Evolutionary conservation across 2,797 vertebrate species (phyloP).

Genomic region (Rhinogobio ventralis): DNA sequence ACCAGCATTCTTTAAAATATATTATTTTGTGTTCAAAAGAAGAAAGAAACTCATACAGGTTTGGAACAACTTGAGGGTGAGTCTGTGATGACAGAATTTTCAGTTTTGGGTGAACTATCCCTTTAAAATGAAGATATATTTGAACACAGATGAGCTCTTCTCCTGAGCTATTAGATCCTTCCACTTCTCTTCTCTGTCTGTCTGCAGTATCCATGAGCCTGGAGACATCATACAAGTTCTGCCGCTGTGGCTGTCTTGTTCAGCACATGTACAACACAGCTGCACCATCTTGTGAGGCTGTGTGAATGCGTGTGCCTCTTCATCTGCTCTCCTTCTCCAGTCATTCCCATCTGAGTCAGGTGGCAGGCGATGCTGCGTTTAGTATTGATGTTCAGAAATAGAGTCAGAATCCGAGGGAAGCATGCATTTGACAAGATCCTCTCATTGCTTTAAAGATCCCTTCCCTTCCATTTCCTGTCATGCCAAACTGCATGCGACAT

Average conservation of each 20-base stretch:
- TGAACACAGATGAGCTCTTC: constrained; percentile 1
- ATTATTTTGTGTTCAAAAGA: neutral
- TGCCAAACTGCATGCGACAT: constrained; percentile 50
- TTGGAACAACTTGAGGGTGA: neutral
- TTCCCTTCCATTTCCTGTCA: constrained; percentile 35
- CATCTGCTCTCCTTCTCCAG: constrained; percentile 39
- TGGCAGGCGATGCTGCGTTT: constrained; percentile 18
- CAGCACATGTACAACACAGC: constrained; percentile 39
- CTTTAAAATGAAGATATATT: neutral
- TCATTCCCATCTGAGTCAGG: constrained; percentile 41
- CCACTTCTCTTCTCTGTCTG: neutral
- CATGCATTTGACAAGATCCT: constrained; percentile 58
- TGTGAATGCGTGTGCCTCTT: constrained; percentile 5
- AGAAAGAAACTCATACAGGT: no score
- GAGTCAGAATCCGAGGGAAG: constrained; percentile 61
- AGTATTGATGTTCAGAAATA: constrained; percentile 63
- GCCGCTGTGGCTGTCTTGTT: constrained; percentile 45
- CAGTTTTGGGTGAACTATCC: neutral
- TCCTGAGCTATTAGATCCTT: constrained; percentile 7
- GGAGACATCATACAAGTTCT: constrained; percentile 26
- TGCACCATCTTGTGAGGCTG: constrained; percentile 28
- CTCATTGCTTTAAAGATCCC: constrained; percentile 63
- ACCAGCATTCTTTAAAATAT: neutral
- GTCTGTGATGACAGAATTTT: neutral
- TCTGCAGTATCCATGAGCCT: constrained; percentile 29